phyloP scores from a whole-genome alignment of 2,888 invertebrate species.

The Drosophila rubida region DNA sequence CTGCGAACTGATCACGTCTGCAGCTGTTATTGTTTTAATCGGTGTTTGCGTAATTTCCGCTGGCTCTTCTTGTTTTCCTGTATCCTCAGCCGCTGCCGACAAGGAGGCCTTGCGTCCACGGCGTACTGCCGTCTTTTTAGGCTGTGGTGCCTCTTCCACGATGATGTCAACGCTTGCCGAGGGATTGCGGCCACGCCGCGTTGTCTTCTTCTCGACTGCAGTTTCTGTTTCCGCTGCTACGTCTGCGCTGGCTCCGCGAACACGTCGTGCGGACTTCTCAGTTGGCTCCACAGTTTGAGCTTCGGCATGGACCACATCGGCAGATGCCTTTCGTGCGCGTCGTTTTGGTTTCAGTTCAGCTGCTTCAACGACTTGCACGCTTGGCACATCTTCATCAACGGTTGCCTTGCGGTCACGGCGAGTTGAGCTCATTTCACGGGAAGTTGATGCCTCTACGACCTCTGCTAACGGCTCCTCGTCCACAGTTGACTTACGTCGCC shows the following conservation, averaged over 20 bases:
- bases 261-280: constrained; percentile 20
- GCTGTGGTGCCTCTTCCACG: constrained; percentile 6
- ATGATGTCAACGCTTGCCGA: constrained; percentile 33
- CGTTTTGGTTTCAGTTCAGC: constrained; percentile 29
- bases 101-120: constrained; percentile 36
- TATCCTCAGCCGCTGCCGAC: constrained; percentile 11
- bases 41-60: constrained; percentile 22
- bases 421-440: constrained; percentile 17
- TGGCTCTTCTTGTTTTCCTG: constrained; percentile 4
- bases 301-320: constrained; percentile 12
- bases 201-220: constrained; percentile 11
- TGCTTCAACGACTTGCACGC: not conserved
- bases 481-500: constrained; percentile 32
- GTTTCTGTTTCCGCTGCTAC: constrained; percentile 14
- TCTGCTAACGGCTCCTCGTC: constrained; percentile 16
- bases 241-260: constrained; percentile 34
- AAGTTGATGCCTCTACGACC: not conserved
- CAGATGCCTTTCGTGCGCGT: constrained; percentile 32
- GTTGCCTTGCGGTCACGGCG: constrained; percentile 35
- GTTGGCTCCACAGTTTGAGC: not conserved
- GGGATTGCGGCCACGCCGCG: constrained; percentile 49
- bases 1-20: constrained; percentile 34
- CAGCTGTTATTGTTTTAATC: not conserved
- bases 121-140: constrained; percentile 36
- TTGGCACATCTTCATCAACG: constrained; percentile 13